Percentiles rank a stretch among this genome's conserved stretches.
phyloP scores from a whole-genome alignment of 2,888 invertebrate genomes.

The Aphidoletes aphidimyza region DNA sequence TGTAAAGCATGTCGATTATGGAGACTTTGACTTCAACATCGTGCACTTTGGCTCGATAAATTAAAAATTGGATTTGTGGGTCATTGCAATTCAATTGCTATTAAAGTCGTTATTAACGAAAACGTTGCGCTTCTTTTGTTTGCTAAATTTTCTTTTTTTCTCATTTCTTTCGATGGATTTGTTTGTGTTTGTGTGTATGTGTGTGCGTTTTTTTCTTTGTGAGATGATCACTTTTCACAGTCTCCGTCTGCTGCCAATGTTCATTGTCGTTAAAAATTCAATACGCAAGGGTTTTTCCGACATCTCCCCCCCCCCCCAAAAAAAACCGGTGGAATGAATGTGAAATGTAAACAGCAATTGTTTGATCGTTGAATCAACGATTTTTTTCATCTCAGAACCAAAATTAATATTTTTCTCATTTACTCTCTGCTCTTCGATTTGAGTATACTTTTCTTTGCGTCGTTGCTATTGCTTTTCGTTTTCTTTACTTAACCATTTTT shows the following conservation, averaged over 20 bases:
- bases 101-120: constrained; percentile 1
- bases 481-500: not conserved
- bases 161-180: not conserved
- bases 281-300: not conserved
- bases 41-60: not conserved
- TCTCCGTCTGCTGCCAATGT: not conserved
- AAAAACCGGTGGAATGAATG: not conserved
- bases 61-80: constrained; percentile 28
- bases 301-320: too few relatives aligned
- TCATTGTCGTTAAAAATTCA: not conserved
- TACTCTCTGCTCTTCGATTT: not conserved
- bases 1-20: too few relatives aligned
- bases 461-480: too few relatives aligned
- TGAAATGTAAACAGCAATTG: not conserved
- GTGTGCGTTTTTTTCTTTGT: too few relatives aligned
- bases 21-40: too few relatives aligned
- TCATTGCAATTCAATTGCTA: constrained; percentile 35
- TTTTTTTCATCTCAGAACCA: not conserved
- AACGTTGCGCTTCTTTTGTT: not conserved
- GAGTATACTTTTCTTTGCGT: not conserved
- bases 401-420: not conserved
- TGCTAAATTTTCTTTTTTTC: not conserved
- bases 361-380: too few relatives aligned
- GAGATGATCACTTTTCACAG: not conserved
- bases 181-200: too few relatives aligned